A percentile compares a stretch with the other conserved stretches of the same genome.
phyloP scores from a whole-genome alignment of 2,797 vertebrate species.

The Balearica regulorum region DNA sequence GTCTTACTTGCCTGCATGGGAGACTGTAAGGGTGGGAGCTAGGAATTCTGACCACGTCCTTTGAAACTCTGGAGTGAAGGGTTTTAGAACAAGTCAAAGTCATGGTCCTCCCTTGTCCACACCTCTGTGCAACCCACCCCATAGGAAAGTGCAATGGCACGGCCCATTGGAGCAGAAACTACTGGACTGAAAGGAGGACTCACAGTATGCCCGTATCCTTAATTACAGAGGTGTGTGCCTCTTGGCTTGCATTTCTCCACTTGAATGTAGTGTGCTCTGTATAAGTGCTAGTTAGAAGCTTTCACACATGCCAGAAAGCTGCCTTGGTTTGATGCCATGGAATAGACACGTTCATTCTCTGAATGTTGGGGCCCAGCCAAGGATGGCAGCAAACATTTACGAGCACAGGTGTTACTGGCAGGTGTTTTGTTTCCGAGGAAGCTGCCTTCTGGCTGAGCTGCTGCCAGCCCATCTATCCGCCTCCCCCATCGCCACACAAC shows the following conservation, averaged over 20 bases:
- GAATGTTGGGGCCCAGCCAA: background rate
- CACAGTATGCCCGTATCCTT: background rate
- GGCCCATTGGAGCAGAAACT: background rate
- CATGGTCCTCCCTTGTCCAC: background rate
- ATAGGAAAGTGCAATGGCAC: background rate
- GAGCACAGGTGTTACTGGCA: constrained; percentile 65
- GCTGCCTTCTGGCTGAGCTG: constrained; percentile 52
- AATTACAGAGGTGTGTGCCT: background rate
- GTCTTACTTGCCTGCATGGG: background rate
- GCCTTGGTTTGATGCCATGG: constrained; percentile 54
- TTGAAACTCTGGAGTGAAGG: background rate
- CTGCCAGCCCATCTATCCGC: constrained; percentile 27
- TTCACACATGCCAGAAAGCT: background rate
- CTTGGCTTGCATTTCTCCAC: background rate
- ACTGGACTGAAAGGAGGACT: background rate
- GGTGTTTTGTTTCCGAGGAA: constrained; percentile 51
- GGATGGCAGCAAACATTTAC: constrained; percentile 23
- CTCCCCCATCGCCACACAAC: constrained; percentile 22
- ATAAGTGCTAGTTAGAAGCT: constrained; percentile 18
- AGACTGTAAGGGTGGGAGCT: background rate
- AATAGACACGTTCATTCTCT: constrained; percentile 31
- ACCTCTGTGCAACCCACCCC: background rate
- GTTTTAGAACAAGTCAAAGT: background rate
- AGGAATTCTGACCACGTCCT: background rate
- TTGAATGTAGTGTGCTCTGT: background rate